phyloP scores from a whole-genome alignment of 2,888 invertebrate species.

The Drosophila pseudotakahashii region DNA sequence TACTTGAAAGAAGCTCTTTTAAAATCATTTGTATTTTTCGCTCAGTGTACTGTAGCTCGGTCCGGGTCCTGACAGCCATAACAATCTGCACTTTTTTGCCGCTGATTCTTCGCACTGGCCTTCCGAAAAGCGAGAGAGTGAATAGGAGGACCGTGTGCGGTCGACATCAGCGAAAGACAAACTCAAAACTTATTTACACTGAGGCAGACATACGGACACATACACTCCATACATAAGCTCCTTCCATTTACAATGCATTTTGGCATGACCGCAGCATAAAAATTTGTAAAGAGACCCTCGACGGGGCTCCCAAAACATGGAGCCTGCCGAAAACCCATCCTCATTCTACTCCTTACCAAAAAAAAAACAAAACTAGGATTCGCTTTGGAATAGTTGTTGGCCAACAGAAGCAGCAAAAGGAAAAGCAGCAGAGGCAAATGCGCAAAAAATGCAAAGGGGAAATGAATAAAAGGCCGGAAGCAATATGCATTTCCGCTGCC shows the following conservation, averaged over 20 bases:
- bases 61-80: slow-evolving; percentile 50
- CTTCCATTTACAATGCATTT: slow-evolving; percentile 51
- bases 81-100: slow-evolving; percentile 56
- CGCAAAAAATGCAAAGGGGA: slow-evolving; percentile 47
- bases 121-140: neutral
- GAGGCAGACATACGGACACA: slow-evolving; percentile 39
- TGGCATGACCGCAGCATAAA: slow-evolving; percentile 48
- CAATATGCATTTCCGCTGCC: slow-evolving; percentile 80
- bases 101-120: slow-evolving; percentile 23
- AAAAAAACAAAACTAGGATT: slow-evolving; percentile 28
- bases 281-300: slow-evolving; percentile 41
- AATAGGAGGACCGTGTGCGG: slow-evolving; percentile 20
- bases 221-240: slow-evolving; percentile 15
- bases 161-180: slow-evolving; percentile 47
- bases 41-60: slow-evolving; percentile 21
- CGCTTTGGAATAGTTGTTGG: slow-evolving; percentile 39
- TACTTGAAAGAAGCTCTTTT: no score
- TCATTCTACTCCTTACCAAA: neutral
- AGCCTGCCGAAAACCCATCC: neutral
- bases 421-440: slow-evolving; percentile 37
- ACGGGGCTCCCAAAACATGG: slow-evolving; percentile 28
- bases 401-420: slow-evolving; percentile 20
- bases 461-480: slow-evolving; percentile 72
- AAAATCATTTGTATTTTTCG: neutral
- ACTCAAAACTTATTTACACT: slow-evolving; percentile 46